Evolutionary conservation across 2,113 vertebrate genomes (phyloP).

Genomic region (Pelobates fuscus): DNA sequence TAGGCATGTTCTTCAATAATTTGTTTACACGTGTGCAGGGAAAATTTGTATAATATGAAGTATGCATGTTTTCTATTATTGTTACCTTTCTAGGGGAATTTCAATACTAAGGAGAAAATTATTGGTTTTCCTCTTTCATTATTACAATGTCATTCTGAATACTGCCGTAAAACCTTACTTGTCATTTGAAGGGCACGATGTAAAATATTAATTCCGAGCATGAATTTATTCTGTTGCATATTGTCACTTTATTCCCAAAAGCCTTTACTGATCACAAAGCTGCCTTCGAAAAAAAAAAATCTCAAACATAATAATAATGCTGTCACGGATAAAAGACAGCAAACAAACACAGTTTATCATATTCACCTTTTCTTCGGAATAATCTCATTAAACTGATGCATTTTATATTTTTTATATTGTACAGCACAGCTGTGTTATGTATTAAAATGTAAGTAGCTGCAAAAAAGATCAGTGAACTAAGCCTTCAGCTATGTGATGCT

Average conservation of each 20-base stretch:
- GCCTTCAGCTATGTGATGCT: slow-evolving; percentile 13
- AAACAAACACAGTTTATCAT: not conserved
- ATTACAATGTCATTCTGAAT: slow-evolving; percentile 12
- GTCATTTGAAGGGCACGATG: slow-evolving; percentile 39
- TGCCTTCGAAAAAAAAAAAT: not conserved
- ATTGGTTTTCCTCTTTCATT: slow-evolving; percentile 23
- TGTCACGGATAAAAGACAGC: not conserved
- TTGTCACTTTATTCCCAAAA: slow-evolving; percentile 24
- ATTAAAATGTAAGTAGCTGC: slow-evolving; percentile 27
- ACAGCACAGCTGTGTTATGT: slow-evolving; percentile 14
- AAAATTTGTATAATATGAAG: no score
- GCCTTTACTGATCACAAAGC: slow-evolving; percentile 5
- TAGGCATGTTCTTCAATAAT: no score
- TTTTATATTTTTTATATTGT: not conserved
- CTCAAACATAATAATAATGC: not conserved
- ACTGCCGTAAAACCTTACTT: slow-evolving; percentile 37
- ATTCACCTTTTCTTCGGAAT: not conserved
- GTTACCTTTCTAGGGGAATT: not conserved
- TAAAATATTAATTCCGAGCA: slow-evolving; percentile 44
- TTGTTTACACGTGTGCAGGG: no score
- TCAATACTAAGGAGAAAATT: not conserved
- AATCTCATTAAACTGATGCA: slow-evolving; percentile 1
- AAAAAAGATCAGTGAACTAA: slow-evolving; percentile 32
- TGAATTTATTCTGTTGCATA: slow-evolving; percentile 30
- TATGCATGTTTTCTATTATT: not conserved